A percentile compares a stretch with the other conserved stretches of the same genome.
Conservation (phyloP, 1,140 invertebrate genomes). For the Chymomyza costata region DNA sequence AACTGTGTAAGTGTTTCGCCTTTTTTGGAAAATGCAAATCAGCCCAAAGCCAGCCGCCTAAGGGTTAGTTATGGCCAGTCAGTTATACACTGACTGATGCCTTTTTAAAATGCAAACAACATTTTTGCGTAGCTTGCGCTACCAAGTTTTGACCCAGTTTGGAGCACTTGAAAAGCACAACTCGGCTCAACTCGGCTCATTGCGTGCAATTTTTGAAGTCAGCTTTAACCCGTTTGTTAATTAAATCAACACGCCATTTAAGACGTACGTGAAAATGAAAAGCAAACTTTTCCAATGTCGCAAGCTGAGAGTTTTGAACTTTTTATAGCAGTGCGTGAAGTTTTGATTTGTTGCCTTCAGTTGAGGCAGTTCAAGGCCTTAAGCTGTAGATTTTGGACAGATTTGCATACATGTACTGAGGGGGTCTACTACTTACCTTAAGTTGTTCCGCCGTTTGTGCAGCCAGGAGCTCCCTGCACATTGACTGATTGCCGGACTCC, state of each 20-base stretch:
- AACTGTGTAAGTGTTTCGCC: conserved; percentile 27
- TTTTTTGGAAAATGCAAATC: conserved; percentile 52
- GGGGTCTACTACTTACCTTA: conserved; percentile 79
- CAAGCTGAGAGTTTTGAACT: too few relatives aligned
- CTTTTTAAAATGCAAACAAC: conserved; percentile 23
- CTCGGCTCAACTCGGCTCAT: conserved; percentile 38
- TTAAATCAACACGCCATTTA: conserved; percentile 67
- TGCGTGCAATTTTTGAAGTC: conserved; percentile 64
- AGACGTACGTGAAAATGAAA: conserved; percentile 15
- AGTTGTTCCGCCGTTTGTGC: conserved; percentile 88
- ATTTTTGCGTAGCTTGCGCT: conserved; percentile 34
- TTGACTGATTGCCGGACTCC: conserved; percentile 93
- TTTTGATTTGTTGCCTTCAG: conserved; percentile 12
- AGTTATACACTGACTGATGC: not conserved
- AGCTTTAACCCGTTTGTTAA: conserved; percentile 60
- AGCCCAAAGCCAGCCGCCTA: conserved; percentile 4
- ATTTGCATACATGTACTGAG: not conserved
- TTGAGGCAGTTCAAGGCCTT: not conserved
- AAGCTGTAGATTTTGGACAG: too few relatives aligned
- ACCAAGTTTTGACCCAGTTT: conserved; percentile 54
- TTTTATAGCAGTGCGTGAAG: too few relatives aligned
- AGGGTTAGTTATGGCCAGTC: too few relatives aligned
- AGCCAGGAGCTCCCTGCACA: conserved; percentile 91
- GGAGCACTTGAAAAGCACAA: conserved; percentile 4
- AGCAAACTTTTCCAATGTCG: conserved; percentile 51